Percentiles rank a stretch among this genome's conserved stretches.
Conservation (phyloP, 2,113 vertebrate species). For the Alligator mississippiensis region DNA sequence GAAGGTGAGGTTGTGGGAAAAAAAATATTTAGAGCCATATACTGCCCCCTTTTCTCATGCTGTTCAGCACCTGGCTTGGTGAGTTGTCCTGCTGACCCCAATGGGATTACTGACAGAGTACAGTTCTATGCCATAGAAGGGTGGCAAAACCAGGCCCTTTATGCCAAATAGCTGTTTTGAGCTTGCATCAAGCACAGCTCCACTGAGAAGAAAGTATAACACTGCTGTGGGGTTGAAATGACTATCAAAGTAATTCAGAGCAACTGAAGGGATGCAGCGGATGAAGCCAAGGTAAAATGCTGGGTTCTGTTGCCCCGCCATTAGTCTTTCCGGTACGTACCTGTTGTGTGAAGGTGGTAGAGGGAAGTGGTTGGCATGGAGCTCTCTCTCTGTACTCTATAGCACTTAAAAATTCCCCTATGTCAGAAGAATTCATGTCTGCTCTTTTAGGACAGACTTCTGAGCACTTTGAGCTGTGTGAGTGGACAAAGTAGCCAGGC, state of each 20-base stretch:
- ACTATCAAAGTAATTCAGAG: not conserved
- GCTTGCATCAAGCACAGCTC: not conserved
- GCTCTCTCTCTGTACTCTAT: not conserved
- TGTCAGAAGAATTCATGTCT: not conserved
- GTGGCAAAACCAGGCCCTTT: not conserved
- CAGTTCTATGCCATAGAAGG: not conserved
- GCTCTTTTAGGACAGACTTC: conserved; percentile 9
- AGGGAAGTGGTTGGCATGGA: not conserved
- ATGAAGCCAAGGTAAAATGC: not conserved
- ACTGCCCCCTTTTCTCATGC: not conserved
- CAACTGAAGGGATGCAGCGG: not conserved
- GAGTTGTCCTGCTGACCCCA: not conserved
- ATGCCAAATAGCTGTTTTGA: not conserved
- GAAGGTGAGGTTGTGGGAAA: not conserved
- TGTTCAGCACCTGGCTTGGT: not conserved
- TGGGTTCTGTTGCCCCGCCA: not conserved
- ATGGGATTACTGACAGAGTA: not conserved
- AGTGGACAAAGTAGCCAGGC: not conserved
- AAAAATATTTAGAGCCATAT: not conserved
- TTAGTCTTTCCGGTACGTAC: not conserved
- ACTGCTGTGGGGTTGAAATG: not conserved
- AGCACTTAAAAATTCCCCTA: not conserved
- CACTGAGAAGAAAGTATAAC: not conserved
- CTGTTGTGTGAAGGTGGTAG: not conserved
- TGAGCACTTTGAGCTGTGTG: not conserved